These are phyloP conservation scores for Cephalopterus ornatus DNA, from an alignment of 2,113 vertebrate species.

Conservation along the genomic window DNA sequence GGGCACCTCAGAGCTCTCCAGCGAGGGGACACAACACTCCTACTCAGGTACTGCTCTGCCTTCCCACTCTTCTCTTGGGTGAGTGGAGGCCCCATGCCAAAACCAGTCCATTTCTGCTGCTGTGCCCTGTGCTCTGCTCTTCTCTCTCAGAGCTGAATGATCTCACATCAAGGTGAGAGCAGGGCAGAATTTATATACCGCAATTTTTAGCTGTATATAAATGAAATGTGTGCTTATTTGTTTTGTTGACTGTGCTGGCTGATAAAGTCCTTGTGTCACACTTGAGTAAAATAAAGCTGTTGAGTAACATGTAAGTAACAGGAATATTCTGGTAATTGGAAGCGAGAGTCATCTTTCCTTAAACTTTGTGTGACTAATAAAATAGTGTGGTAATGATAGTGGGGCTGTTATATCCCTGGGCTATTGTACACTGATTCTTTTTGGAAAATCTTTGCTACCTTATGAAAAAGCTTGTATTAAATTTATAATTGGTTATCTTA, in stretches of 20 bases:
- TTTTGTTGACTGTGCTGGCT: not conserved
- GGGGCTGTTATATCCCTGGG: not conserved
- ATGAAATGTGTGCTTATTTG: not conserved
- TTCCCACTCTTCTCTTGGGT: not conserved
- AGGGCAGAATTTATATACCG: not conserved
- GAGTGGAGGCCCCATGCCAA: fast-evolving
- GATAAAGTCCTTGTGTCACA: not conserved
- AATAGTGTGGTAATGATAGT: not conserved
- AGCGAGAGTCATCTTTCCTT: not conserved
- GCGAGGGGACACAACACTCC: constrained; percentile 91
- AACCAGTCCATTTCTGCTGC: not conserved
- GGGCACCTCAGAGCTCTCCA: constrained; percentile 88
- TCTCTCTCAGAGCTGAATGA: not conserved
- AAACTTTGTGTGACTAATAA: not conserved
- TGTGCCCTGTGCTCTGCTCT: not conserved
- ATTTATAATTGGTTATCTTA: constrained; percentile 50
- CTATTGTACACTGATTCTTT: not conserved
- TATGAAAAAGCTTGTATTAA: not conserved
- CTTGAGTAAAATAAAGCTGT: not conserved
- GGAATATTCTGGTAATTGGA: not conserved
- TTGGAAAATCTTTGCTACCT: not conserved
- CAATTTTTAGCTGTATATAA: not conserved
- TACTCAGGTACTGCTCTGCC: constrained; percentile 76
- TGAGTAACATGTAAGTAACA: not conserved
- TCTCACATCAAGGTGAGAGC: fast-evolving